These are phyloP conservation scores for Sphecodes monilicornis DNA, from an alignment of 2,888 invertebrate genomes.

Conservation along the genomic window DNA sequence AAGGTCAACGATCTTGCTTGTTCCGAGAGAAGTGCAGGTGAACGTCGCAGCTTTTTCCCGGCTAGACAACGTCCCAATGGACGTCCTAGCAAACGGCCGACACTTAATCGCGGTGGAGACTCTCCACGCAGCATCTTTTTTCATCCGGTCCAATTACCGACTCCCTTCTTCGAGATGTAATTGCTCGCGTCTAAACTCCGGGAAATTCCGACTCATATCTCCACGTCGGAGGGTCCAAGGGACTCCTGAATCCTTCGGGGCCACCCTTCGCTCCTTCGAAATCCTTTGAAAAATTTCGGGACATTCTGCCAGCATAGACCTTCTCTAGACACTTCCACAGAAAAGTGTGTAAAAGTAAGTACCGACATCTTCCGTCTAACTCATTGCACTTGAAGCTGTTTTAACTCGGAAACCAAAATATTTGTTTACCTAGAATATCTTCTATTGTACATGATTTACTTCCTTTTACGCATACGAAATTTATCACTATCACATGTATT, in stretches of 20 bases:
- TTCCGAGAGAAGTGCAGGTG: not conserved
- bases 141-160: slow-evolving; percentile 49
- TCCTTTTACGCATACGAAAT: too few relatives aligned
- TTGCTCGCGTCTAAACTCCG: slow-evolving; percentile 16
- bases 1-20: slow-evolving; percentile 18
- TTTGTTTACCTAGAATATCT: too few relatives aligned
- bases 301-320: too few relatives aligned
- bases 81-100: slow-evolving; percentile 52
- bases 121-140: slow-evolving; percentile 45
- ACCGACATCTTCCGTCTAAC: too few relatives aligned
- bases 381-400: too few relatives aligned
- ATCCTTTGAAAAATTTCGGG: not conserved
- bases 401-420: too few relatives aligned
- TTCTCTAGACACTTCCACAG: too few relatives aligned
- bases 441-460: too few relatives aligned
- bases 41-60: slow-evolving; percentile 9
- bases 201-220: slow-evolving; percentile 41
- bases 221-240: slow-evolving; percentile 2
- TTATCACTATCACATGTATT: too few relatives aligned
- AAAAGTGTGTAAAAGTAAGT: too few relatives aligned
- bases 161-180: slow-evolving; percentile 2
- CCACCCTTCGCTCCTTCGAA: not conserved
- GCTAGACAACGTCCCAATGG: slow-evolving; percentile 32
- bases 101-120: slow-evolving; percentile 43
- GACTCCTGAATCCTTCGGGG: not conserved